Base-by-base conservation (phyloP, 2,888 invertebrate genomes). In the Nomada ferruginata region DNA sequence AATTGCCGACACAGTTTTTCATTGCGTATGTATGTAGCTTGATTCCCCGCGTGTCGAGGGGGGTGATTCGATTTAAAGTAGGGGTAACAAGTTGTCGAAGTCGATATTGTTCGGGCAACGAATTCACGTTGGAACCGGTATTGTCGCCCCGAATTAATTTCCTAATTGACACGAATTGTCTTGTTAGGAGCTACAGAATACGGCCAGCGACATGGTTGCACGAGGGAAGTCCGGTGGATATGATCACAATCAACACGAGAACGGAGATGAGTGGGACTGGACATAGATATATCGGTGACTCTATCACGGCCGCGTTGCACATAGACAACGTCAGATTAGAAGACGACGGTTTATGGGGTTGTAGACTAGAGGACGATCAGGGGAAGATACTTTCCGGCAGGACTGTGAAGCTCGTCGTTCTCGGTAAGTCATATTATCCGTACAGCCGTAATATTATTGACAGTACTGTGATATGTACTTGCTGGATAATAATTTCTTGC, bases 341-440 rank as follows among this genome's bases (percentile, higher is more conserved):
- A 36, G 96, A 97, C 90, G 96, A 96, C 55, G 97, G 97, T 0
- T 94, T 95, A 68, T 97, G 97, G 96, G 95, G 95, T 77, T 97
- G 97, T 90, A 95, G 95, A 42, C 95, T 96, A 0, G 95, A 95
- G 55, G 96, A 96, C 89, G 94, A 94, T 1, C 95, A 95, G 52
- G 96, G 96, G 0, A 95, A 95, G 76, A 95, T 96, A 2, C 95
- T 96, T 60, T 95, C 96, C 79, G 95, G 96, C 44, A 95, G 95
- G 90, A 95, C 96, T 60, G 95, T 96, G 85, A 95, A 96, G 92
- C 94, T 96, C 88, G 95, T 96, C 79, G 95, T 96, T 79, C 94
- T 96, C 84, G 96, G 96, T 96, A 92, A 95, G 95, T 94, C 77
- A 81, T 69, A 36, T 18, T 42, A 23, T 69, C 47, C 13, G 18